A percentile compares a stretch with the other conserved stretches of the same genome.
phyloP scores from a whole-genome alignment of 2,888 invertebrate species.

The Mamestra brassicae region DNA sequence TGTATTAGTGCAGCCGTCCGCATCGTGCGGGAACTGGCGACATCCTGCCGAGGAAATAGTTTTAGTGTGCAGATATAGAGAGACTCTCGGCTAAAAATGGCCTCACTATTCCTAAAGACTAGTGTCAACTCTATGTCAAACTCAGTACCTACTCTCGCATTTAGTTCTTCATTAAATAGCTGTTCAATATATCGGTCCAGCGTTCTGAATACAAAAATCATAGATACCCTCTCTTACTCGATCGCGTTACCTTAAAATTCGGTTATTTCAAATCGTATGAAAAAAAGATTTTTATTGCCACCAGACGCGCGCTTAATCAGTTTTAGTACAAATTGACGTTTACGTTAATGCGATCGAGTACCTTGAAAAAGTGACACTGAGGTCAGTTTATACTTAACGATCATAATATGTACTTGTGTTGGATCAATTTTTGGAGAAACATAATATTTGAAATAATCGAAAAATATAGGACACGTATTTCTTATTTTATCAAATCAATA shows the following conservation, averaged over 20 bases:
- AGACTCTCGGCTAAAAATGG: neutral
- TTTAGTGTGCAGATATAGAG: conserved; percentile 9
- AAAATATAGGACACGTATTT: too few relatives aligned
- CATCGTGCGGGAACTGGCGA: conserved; percentile 23
- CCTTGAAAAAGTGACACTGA: too few relatives aligned
- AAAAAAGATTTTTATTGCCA: too few relatives aligned
- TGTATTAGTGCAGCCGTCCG: conserved; percentile 25
- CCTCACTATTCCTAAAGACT: neutral
- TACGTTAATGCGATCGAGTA: too few relatives aligned
- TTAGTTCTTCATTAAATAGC: neutral
- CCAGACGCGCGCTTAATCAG: too few relatives aligned
- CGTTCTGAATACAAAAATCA: too few relatives aligned
- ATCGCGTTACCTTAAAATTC: too few relatives aligned
- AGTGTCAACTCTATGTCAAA: conserved; percentile 16
- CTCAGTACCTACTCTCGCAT: neutral
- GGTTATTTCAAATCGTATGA: neutral
- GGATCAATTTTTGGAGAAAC: neutral
- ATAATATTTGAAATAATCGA: neutral
- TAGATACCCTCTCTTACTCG: too few relatives aligned
- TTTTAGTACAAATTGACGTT: too few relatives aligned
- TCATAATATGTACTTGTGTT: too few relatives aligned
- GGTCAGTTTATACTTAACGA: too few relatives aligned
- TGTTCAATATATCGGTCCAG: neutral
- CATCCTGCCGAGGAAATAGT: conserved; percentile 25
- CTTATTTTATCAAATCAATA: too few relatives aligned